Conservation (phyloP, 2,113 vertebrate genomes). For the Neolamprologus brichardi region DNA sequence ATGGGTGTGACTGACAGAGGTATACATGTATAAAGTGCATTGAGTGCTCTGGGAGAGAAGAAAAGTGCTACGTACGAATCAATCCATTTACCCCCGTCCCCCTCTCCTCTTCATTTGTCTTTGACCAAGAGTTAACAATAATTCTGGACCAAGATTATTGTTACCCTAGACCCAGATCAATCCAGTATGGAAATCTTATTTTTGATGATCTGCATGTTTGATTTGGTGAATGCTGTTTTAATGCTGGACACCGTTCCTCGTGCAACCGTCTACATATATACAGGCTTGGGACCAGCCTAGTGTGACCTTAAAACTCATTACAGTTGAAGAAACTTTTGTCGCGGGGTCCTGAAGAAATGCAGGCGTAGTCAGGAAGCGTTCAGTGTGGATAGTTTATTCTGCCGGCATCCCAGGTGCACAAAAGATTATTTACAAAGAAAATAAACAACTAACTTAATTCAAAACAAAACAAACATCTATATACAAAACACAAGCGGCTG, state of each 20-base stretch:
- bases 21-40: not conserved
- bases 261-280: not conserved
- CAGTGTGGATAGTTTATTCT: too few species aligned
- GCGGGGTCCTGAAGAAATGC: too few species aligned
- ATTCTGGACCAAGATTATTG: rapidly evolving
- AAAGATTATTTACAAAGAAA: too few species aligned
- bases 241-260: not conserved
- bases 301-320: not conserved
- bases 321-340: not conserved
- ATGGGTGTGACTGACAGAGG: not conserved
- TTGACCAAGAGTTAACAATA: not conserved
- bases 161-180: not conserved
- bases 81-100: not conserved
- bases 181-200: not conserved
- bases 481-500: too few species aligned
- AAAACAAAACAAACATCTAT: too few species aligned
- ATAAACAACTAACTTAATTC: too few species aligned
- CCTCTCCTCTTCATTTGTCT: not conserved
- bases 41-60: not conserved
- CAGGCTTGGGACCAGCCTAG: not conserved
- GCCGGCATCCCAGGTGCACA: too few species aligned
- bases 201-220: not conserved
- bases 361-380: too few species aligned
- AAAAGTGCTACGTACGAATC: not conserved
- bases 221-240: not conserved